These are phyloP conservation scores for Drosophila pseudoobscura DNA, from an alignment of 1,140 invertebrate genomes.

Conservation along the genomic window DNA sequence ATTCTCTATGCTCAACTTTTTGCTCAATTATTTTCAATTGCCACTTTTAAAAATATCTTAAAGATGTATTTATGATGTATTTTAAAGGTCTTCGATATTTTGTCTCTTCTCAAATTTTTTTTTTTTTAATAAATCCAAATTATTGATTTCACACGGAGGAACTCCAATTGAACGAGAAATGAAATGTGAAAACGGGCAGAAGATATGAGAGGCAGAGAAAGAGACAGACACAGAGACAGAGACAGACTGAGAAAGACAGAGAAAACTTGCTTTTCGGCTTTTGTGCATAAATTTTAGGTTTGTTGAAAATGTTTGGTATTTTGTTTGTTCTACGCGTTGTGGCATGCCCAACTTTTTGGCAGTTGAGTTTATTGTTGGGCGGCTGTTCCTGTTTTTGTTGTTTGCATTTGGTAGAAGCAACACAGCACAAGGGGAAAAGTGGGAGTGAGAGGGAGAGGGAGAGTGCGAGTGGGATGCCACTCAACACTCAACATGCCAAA, in stretches of 20 bases:
- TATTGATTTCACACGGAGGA: too few relatives aligned
- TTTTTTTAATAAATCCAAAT: too few relatives aligned
- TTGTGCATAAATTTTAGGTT: neutral
- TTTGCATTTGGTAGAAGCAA: conserved; percentile 43
- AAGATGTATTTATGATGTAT: too few relatives aligned
- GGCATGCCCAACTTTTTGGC: too few relatives aligned
- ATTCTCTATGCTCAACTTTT: too few relatives aligned
- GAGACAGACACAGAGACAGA: neutral
- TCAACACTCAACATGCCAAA: conserved; percentile 61
- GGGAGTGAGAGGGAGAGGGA: neutral
- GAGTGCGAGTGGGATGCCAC: conserved; percentile 35
- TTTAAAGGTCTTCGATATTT: too few relatives aligned
- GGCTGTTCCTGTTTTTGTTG: conserved; percentile 16
- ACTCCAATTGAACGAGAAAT: neutral
- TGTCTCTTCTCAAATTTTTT: too few relatives aligned
- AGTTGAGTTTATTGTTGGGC: conserved; percentile 6
- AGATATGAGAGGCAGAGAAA: neutral
- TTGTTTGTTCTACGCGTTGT: conserved; percentile 1
- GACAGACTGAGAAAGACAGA: neutral
- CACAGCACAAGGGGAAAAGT: neutral
- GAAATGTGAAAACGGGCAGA: neutral
- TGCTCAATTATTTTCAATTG: too few relatives aligned
- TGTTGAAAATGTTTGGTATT: conserved; percentile 17
- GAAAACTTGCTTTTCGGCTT: neutral
- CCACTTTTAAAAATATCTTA: too few relatives aligned